These are phyloP conservation scores for Monopis laevigella DNA, from an alignment of 2,888 invertebrate species.

Conservation along the genomic window DNA sequence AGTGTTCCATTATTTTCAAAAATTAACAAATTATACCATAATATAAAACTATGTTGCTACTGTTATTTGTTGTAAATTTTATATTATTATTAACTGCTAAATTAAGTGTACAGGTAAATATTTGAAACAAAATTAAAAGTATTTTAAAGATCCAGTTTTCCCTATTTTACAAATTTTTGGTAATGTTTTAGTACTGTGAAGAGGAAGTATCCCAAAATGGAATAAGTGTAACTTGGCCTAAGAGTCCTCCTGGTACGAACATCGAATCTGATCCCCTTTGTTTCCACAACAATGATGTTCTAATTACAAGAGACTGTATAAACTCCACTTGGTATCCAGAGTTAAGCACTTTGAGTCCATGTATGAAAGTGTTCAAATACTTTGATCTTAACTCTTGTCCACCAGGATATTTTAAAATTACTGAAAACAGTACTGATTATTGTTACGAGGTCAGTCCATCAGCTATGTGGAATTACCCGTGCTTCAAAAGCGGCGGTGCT, in stretches of 20 bases:
- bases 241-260: constrained; percentile 29
- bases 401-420: constrained; percentile 38
- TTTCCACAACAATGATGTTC: constrained; percentile 29
- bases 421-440: constrained; percentile 33
- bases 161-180: background rate
- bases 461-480: constrained; percentile 43
- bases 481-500: constrained; percentile 45
- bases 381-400: constrained; percentile 39
- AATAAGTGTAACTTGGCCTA: constrained; percentile 39
- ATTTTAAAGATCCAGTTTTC: background rate
- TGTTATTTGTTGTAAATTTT: constrained; percentile 1
- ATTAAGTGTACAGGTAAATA: constrained; percentile 1
- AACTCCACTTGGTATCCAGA: constrained; percentile 35
- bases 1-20: background rate
- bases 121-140: background rate
- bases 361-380: constrained; percentile 31
- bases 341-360: constrained; percentile 30
- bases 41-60: background rate
- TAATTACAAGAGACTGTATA: constrained; percentile 32
- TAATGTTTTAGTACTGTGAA: constrained; percentile 39
- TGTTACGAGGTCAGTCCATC: constrained; percentile 39
- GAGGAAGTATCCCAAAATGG: constrained; percentile 36
- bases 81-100: background rate
- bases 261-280: constrained; percentile 42
- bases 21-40: constrained; percentile 3